Base-by-base conservation (phyloP, 2,888 invertebrate species). In the Trissoscelio sp. region DNA sequence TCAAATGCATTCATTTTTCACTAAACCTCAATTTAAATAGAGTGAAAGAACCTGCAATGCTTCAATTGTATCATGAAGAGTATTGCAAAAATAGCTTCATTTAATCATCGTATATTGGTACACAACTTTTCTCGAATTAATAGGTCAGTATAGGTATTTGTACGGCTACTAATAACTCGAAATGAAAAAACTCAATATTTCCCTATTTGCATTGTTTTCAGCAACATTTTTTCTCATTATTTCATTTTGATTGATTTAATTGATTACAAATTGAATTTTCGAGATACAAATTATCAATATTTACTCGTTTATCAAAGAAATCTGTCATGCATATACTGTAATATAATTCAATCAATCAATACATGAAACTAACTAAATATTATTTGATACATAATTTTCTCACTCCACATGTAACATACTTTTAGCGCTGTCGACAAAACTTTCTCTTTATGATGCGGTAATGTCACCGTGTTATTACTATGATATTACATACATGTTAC, bases 391-490 rank as follows among this genome's bases (percentile, higher is more conserved):
- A 44, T 44, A 16, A 44, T 42, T 14, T 44, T 44, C 16, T 14
- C 42, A 44, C 42, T 44, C 14, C 9, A 4, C 42, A 9, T 44
- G 42, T 44, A 44, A 16, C 14, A 44, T 42, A 42, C 42, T 42
- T 42, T 42, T 12, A 14, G 14, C 2, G 42, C 7, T 42, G 42
- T 42, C 42, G 3, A 42, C 42, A 42, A 42, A 42, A 42, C 42
- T 42, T 42, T 42, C 42, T 14, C 42, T 42, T 42, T 42, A 42
- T 14, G 42, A 42, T 42, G 42, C 42, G 14, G 42, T 42, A 42
- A 42, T 42, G 42, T 42, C 42, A 42, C 2, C 42, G 14, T 42
- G 42, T 42, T 14, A 42, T 42, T 14, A 42, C 42, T 12, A 37
- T 37, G 11, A 37, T 2, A 11, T 37, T 37, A 37, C 34, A 37